A percentile compares a stretch with the other conserved stretches of the same genome.
Evolutionary conservation across 2,113 vertebrate genomes (phyloP).

Genomic region (Notarius quadriscutis): DNA sequence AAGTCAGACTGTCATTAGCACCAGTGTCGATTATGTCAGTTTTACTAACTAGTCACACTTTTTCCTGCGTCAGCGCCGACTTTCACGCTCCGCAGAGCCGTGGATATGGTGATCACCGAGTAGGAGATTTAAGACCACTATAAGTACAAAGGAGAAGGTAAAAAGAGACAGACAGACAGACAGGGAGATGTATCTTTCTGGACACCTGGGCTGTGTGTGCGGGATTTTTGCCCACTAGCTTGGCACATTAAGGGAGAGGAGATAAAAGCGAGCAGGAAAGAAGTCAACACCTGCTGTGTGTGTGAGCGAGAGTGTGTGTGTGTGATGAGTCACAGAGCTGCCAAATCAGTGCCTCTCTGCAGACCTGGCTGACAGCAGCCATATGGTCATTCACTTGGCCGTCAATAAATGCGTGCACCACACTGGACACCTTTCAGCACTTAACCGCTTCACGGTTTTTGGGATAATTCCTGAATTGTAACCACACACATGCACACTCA

Average conservation of each 20-base stretch:
- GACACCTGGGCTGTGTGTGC: slow-evolving; percentile 45
- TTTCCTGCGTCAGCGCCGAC: background rate
- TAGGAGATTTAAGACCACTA: background rate
- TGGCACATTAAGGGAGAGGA: slow-evolving; percentile 43
- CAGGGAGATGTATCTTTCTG: background rate
- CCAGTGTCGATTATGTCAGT: background rate
- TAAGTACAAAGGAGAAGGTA: background rate
- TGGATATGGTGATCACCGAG: background rate
- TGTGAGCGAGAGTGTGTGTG: slow-evolving; percentile 13
- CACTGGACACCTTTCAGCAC: background rate
- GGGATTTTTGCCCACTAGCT: slow-evolving; percentile 43
- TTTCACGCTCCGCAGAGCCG: background rate
- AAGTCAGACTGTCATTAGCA: background rate
- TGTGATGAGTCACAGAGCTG: slow-evolving; percentile 2
- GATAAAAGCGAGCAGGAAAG: slow-evolving; percentile 57
- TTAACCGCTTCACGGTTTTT: background rate
- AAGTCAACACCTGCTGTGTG: slow-evolving; percentile 56
- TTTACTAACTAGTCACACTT: background rate
- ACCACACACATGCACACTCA: background rate
- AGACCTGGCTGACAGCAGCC: slow-evolving; percentile 31
- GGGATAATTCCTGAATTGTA: background rate
- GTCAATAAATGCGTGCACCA: slow-evolving; percentile 16
- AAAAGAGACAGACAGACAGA: background rate
- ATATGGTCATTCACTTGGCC: slow-evolving; percentile 34
- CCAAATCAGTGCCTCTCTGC: slow-evolving; percentile 7